These are phyloP conservation scores for Chloroceryle amazona DNA, from an alignment of 2,797 vertebrate genomes.

Conservation along the genomic window DNA sequence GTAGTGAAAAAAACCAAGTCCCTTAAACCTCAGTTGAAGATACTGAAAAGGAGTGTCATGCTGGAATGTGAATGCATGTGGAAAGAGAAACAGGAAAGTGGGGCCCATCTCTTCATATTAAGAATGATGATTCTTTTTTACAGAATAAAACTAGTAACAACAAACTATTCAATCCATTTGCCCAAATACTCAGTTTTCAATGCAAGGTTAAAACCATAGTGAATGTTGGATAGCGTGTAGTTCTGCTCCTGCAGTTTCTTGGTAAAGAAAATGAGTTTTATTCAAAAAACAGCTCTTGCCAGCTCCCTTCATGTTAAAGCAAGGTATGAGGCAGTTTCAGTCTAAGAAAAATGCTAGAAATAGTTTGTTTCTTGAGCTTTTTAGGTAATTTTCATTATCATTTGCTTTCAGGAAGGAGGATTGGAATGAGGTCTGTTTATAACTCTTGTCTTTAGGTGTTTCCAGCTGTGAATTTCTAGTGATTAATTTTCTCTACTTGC, in stretches of 20 bases:
- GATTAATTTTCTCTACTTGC: not conserved
- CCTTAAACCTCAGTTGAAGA: not conserved
- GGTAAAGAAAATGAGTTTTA: not conserved
- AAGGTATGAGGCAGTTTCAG: not conserved
- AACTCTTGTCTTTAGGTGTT: not conserved
- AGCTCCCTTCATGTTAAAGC: accelerated
- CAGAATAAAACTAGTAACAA: not conserved
- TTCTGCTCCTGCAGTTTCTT: not conserved
- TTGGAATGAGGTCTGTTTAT: not conserved
- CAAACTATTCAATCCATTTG: not conserved
- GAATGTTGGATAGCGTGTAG: not conserved
- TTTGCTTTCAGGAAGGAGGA: not conserved
- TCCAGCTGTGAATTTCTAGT: not conserved
- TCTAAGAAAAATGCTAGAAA: not conserved
- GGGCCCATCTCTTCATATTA: not conserved
- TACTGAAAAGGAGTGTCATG: not conserved
- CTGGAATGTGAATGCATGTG: not conserved
- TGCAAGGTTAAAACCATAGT: not conserved
- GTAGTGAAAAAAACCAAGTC: not conserved
- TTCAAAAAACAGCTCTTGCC: not conserved
- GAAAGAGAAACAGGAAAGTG: not conserved
- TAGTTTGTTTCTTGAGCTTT: not conserved
- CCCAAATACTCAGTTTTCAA: not conserved
- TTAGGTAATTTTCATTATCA: not conserved
- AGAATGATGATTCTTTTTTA: not conserved